Percentiles rank a stretch among this genome's conserved stretches.
phyloP scores from a whole-genome alignment of 1,140 invertebrate genomes.

The Solen grandis region DNA sequence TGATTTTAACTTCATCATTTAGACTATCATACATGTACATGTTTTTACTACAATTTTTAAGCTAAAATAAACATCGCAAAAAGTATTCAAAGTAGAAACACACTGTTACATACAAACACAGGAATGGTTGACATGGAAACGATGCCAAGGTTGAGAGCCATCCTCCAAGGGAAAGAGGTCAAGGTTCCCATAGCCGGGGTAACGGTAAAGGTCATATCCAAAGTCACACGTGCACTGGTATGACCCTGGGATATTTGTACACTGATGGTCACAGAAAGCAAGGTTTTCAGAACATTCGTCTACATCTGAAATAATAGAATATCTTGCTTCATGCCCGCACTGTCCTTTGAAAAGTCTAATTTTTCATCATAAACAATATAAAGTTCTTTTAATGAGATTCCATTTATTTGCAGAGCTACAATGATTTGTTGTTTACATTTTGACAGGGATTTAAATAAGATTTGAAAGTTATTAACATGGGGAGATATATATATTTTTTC shows the following conservation, averaged over 20 bases:
- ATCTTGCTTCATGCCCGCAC: too few relatives aligned
- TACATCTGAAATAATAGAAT: constrained; percentile 53
- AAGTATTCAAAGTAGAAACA: background rate
- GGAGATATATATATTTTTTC: too few relatives aligned
- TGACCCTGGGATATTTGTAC: constrained; percentile 12
- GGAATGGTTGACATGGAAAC: constrained; percentile 33
- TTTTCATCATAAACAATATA: too few relatives aligned
- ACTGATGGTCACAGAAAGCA: constrained; percentile 24
- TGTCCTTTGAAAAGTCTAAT: too few relatives aligned
- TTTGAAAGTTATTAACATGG: too few relatives aligned
- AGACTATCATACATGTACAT: too few relatives aligned
- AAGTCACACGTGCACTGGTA: constrained; percentile 30
- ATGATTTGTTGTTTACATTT: too few relatives aligned
- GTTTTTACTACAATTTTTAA: too few relatives aligned
- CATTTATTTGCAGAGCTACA: too few relatives aligned
- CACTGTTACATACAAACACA: constrained; percentile 41
- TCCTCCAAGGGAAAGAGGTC: constrained; percentile 3
- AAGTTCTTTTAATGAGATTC: too few relatives aligned
- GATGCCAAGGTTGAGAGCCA: constrained; percentile 40
- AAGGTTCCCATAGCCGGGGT: background rate
- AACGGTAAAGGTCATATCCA: constrained; percentile 31
- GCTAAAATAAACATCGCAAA: background rate
- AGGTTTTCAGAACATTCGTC: constrained; percentile 12
- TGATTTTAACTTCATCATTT: too few relatives aligned
- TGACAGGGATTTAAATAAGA: too few relatives aligned